Conservation (phyloP, 1,140 invertebrate species). For the Diorhabda elongata region DNA sequence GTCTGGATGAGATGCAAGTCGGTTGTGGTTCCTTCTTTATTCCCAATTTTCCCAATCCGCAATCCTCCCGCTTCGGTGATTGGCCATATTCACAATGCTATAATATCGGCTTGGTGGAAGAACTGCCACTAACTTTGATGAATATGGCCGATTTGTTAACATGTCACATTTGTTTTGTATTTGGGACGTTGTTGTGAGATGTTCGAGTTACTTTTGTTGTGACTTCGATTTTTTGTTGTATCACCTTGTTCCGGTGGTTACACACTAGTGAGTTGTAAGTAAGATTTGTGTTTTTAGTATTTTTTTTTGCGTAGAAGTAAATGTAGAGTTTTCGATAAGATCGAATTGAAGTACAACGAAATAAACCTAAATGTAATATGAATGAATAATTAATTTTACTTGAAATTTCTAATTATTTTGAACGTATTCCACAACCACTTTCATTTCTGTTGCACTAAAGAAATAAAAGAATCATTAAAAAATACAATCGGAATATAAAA, state of each 20-base stretch:
- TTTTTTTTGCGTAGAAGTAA: not conserved
- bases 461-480: no score
- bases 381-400: no score
- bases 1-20: conserved; percentile 30
- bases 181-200: not conserved
- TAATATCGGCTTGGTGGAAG: conserved; percentile 33
- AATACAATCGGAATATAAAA: no score
- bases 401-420: no score
- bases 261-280: not conserved
- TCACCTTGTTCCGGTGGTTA: not conserved
- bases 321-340: no score
- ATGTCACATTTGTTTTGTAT: conserved; percentile 1
- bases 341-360: no score
- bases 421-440: no score
- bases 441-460: no score
- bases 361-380: no score
- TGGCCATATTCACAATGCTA: conserved; percentile 35
- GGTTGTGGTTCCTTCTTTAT: conserved; percentile 30
- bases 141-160: conserved; percentile 37
- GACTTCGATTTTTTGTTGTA: not conserved
- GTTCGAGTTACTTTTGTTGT: not conserved
- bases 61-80: conserved; percentile 34
- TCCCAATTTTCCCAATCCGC: conserved; percentile 12
- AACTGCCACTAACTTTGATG: conserved; percentile 23
- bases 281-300: not conserved